Evolutionary conservation across 2,113 vertebrate species (phyloP).

Genomic region (Apistogramma diplotaenia): DNA sequence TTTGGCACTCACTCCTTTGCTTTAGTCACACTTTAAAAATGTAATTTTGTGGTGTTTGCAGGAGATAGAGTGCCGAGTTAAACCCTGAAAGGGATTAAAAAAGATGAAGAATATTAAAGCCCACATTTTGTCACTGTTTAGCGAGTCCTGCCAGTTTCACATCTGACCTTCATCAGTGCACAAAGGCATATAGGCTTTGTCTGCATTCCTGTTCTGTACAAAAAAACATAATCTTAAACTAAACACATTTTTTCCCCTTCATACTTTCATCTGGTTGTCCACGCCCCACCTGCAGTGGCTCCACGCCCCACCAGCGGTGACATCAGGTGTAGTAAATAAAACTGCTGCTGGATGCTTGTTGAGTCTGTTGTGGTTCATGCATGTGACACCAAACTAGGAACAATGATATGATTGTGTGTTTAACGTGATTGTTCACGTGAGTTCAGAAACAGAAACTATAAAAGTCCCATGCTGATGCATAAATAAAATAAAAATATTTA

Average conservation of each 20-base stretch:
- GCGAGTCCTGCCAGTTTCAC: neutral
- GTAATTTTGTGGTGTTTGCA: conserved; percentile 13
- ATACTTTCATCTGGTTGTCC: too few species aligned
- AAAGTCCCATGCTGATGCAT: neutral
- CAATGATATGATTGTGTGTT: neutral
- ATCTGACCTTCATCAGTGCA: conserved; percentile 21
- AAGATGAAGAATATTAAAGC: conserved; percentile 26
- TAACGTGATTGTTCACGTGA: neutral
- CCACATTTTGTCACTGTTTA: neutral
- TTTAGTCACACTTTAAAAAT: conserved; percentile 51
- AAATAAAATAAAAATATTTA: too few species aligned
- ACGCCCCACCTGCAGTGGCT: too few species aligned
- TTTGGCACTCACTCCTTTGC: conserved; percentile 24
- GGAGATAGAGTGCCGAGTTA: conserved; percentile 27
- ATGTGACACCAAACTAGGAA: neutral
- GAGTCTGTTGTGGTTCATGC: neutral
- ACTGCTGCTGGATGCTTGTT: neutral
- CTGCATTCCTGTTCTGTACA: neutral
- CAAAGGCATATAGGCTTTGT: neutral
- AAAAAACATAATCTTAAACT: too few species aligned
- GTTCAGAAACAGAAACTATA: neutral
- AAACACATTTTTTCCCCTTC: too few species aligned
- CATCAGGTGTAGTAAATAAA: neutral
- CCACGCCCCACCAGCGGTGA: too few species aligned
- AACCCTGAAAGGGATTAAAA: conserved; percentile 31